Conservation (phyloP, 2,113 vertebrate species). For the Colaptes auratus region DNA sequence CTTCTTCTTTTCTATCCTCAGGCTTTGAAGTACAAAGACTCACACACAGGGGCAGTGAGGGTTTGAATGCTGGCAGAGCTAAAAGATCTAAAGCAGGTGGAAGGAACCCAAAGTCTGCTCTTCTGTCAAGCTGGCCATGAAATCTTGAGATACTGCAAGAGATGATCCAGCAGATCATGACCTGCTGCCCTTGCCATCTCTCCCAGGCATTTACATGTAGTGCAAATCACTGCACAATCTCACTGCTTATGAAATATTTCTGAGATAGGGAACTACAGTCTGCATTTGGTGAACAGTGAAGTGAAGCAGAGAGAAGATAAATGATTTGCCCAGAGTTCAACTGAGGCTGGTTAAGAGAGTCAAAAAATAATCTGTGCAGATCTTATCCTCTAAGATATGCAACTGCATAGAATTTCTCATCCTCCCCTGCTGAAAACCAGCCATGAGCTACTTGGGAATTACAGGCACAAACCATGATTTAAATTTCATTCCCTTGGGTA, state of each 20-base stretch:
- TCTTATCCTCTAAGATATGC: neutral
- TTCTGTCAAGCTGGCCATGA: neutral
- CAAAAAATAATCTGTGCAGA: neutral
- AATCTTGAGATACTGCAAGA: neutral
- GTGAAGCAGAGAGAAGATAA: neutral
- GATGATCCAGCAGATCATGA: neutral
- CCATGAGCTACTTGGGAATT: neutral
- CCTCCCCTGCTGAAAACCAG: neutral
- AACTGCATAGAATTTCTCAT: neutral
- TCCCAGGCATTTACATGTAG: accelerated
- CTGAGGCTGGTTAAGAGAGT: neutral
- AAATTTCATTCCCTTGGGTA: neutral
- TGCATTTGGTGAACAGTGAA: neutral
- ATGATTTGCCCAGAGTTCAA: neutral
- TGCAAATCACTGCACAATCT: neutral
- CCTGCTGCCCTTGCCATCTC: neutral
- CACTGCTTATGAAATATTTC: neutral
- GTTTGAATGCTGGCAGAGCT: neutral
- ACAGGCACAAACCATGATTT: neutral
- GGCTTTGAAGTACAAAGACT: neutral
- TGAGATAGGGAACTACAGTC: neutral
- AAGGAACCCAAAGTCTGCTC: neutral
- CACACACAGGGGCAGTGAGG: neutral
- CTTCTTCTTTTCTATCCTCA: neutral
- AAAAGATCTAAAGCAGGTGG: neutral